Evolutionary conservation across 2,113 vertebrate species (phyloP).

Genomic region (Rhagologus leucostigma): DNA sequence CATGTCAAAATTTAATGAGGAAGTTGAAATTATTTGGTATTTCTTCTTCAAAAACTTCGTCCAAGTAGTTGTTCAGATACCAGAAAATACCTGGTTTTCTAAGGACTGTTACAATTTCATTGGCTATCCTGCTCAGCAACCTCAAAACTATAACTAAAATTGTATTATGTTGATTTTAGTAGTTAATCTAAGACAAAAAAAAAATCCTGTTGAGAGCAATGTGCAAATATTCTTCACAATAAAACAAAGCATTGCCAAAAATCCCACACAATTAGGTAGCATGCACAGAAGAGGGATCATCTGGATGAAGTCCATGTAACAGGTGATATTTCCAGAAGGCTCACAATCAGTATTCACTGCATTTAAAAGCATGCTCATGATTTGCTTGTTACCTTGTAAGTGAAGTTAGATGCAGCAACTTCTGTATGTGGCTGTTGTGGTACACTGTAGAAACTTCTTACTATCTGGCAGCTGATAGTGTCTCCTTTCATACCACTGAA

Average conservation of each 20-base stretch:
- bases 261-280: not conserved
- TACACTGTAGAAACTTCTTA: not conserved
- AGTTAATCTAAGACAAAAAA: not conserved
- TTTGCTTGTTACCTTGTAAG: not conserved
- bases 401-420: not conserved
- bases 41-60: not conserved
- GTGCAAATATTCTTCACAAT: not conserved
- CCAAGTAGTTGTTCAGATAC: not conserved
- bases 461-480: not conserved
- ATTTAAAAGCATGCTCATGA: not conserved
- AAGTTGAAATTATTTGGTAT: not conserved
- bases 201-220: not conserved
- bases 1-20: not conserved
- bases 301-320: not conserved
- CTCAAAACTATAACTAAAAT: not conserved
- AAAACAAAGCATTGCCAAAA: not conserved
- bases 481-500: not conserved
- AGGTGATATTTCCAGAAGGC: not conserved
- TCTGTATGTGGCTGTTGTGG: not conserved
- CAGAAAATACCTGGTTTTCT: not conserved
- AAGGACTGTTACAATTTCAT: not conserved
- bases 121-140: not conserved
- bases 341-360: not conserved
- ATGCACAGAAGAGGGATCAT: not conserved
- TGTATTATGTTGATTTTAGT: not conserved